A percentile compares a stretch with the other conserved stretches of the same genome.
Conservation (phyloP, 1,140 invertebrate genomes). For the Maconellicoccus hirsutus region DNA sequence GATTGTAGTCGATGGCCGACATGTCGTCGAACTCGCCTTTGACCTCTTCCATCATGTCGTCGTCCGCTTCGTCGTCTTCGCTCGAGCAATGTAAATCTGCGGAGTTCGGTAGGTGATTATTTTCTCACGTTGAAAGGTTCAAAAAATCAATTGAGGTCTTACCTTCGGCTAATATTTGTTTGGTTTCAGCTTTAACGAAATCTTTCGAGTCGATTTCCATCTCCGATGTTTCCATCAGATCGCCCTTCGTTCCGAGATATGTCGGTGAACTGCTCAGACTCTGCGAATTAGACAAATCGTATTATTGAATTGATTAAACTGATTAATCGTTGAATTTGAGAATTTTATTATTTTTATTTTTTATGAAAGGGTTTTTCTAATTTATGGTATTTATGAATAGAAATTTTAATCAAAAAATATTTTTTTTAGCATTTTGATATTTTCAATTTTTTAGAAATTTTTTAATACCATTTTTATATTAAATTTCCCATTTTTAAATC, state of each 20-base stretch:
- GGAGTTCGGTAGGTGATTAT: not conserved
- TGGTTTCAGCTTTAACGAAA: slow-evolving; percentile 24
- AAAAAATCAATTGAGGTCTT: not conserved
- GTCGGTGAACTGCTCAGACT: not conserved
- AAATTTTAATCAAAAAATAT: too few relatives aligned
- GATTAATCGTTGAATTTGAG: not conserved
- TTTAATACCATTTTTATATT: too few relatives aligned
- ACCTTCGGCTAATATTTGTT: slow-evolving; percentile 26
- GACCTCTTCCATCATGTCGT: slow-evolving; percentile 48
- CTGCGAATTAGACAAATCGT: not conserved
- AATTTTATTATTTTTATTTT: not conserved
- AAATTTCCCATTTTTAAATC: too few relatives aligned
- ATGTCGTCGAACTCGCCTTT: slow-evolving; percentile 39
- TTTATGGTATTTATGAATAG: too few relatives aligned
- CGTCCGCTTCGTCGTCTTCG: slow-evolving; percentile 44
- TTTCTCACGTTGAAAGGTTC: not conserved
- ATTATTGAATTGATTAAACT: not conserved
- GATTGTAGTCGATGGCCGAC: slow-evolving; percentile 54
- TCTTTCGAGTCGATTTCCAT: slow-evolving; percentile 25
- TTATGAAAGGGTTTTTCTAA: too few relatives aligned
- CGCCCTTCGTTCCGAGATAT: slow-evolving; percentile 13
- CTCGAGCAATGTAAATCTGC: slow-evolving; percentile 59
- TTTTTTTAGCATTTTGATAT: too few relatives aligned
- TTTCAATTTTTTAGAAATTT: too few relatives aligned
- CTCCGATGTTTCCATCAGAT: slow-evolving; percentile 23